Base-by-base conservation (phyloP, 1,140 invertebrate species). In the Drosophila melanica region DNA sequence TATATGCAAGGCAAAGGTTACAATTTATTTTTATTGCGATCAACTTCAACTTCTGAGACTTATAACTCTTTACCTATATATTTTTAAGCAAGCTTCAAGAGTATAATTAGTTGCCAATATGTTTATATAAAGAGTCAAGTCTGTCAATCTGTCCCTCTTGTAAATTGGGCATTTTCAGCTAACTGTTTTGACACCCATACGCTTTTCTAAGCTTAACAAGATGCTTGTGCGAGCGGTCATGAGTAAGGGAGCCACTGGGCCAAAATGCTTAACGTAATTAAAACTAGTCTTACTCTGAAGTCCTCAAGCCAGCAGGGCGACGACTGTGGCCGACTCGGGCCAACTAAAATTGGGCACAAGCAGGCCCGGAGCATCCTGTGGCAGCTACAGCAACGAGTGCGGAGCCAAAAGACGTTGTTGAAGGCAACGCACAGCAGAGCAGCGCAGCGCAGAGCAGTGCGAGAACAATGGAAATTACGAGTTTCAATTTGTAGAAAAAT, bases 401-500 rank as follows among this genome's bases (percentile, higher is more conserved):
- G 50, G 23, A 35, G 54, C 48, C 70, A 69, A 39, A 55, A 44
- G 58, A 63, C 50, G 35, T 53, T 18, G 65, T 62, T 53, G 55
- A 62, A 57, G 53, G 44, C 41, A 42, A 48, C 55, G 45, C 69
- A 50, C 51, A 35, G 20, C 20, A 23, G 2, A 23, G 44, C 41
- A 35, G 35, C 47, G 45, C 69, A 50, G 47, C 10, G 47, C 20
- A 48, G 5, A 71, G 62, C 76, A 71, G 70, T 79, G 84, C 85
- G 84, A 89, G 85, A 90, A 89, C 84, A 89, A 90, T 90, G 81
- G 78, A 90, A 90, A 90, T 90, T 90, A 90, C 85, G 85, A 90
- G 85, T 90, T 90, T 90, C 85, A 90, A 90, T 90, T 90, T 90
- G 85, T 84, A 90, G 77, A 90, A 89, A 90, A 90, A 90, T 90